Evolutionary conservation across 2,888 invertebrate species (phyloP).

Genomic region (Amblyjoppa proteus): DNA sequence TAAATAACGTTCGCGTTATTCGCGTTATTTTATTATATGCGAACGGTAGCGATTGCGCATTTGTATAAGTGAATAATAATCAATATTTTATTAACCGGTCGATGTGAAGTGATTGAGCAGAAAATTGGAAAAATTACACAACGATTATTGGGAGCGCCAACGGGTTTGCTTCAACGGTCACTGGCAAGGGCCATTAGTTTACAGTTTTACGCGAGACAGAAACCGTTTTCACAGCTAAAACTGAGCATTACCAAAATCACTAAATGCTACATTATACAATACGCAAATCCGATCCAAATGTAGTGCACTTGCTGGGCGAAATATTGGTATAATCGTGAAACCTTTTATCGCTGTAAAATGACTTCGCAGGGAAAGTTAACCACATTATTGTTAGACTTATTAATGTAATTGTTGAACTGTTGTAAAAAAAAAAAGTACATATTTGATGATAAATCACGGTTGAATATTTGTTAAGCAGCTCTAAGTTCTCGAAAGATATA

Average conservation of each 20-base stretch:
- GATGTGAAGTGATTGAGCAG: background rate
- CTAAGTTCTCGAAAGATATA: background rate
- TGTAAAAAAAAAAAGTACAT: slow-evolving; percentile 57
- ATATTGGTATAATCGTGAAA: slow-evolving; percentile 50
- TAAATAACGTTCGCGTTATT: slow-evolving; percentile 6
- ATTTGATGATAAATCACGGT: slow-evolving; percentile 39
- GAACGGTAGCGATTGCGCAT: background rate
- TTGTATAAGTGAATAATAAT: slow-evolving; percentile 22
- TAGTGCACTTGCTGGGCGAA: slow-evolving; percentile 40
- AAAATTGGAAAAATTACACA: background rate
- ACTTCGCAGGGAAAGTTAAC: slow-evolving; percentile 27
- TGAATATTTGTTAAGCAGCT: slow-evolving; percentile 28
- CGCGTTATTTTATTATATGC: slow-evolving; percentile 1
- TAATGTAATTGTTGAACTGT: slow-evolving; percentile 68
- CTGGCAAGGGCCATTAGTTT: no score
- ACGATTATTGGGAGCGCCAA: background rate
- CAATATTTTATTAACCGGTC: slow-evolving; percentile 16
- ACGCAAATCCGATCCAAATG: slow-evolving; percentile 64
- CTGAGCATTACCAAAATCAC: slow-evolving; percentile 9
- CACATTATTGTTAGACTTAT: slow-evolving; percentile 39
- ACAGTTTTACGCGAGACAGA: no score
- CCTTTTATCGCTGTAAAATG: slow-evolving; percentile 25
- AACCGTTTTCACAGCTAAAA: no score
- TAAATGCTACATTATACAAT: slow-evolving; percentile 19
- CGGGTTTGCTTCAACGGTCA: no score